Percentiles rank a stretch among this genome's conserved stretches.
Conservation (phyloP, 92 coral and sea anemone genomes). For the Heliopora coerulea region DNA sequence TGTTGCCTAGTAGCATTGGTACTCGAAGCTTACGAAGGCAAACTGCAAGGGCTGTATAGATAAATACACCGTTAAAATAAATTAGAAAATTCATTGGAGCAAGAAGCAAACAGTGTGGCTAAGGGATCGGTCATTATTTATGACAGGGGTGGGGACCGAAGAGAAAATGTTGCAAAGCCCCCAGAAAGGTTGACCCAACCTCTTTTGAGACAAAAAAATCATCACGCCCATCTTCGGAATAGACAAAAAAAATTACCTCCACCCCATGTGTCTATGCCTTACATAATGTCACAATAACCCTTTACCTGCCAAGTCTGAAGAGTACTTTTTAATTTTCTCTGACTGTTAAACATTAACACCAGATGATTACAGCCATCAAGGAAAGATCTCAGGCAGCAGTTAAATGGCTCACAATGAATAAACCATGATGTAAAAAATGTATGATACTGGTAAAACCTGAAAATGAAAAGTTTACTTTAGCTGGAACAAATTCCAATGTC, state of each 20-base stretch:
- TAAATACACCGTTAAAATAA: too few relatives aligned
- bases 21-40: too few relatives aligned
- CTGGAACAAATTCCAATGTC: conserved; percentile 48
- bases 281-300: not conserved
- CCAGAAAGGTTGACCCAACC: not conserved
- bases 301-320: not conserved
- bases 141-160: not conserved
- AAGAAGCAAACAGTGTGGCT: too few relatives aligned
- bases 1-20: too few relatives aligned
- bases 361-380: not conserved
- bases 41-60: too few relatives aligned
- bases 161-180: not conserved
- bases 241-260: too few relatives aligned
- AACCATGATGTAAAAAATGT: not conserved
- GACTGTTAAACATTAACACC: too few relatives aligned
- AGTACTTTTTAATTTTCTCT: not conserved
- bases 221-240: not conserved
- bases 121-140: too few relatives aligned
- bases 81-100: too few relatives aligned
- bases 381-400: not conserved
- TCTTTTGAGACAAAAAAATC: not conserved
- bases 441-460: too few relatives aligned
- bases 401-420: not conserved
- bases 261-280: too few relatives aligned
- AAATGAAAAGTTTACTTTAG: conserved; percentile 29